Conservation (phyloP, 2,797 vertebrate species). For the Pangasius sanitwongsei region DNA sequence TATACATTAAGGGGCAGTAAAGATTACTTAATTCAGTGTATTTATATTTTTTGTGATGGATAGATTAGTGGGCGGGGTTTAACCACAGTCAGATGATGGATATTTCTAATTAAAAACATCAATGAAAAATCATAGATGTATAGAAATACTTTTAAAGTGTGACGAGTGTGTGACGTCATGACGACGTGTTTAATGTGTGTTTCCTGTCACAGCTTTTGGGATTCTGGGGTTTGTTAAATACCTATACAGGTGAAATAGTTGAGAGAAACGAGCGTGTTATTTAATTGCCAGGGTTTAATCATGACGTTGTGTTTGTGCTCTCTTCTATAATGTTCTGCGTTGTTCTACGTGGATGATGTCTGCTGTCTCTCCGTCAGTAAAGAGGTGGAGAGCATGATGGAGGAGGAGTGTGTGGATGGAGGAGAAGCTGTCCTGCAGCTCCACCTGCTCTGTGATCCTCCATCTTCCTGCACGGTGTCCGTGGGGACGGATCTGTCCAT, state of each 20-base stretch:
- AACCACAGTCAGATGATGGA: neutral
- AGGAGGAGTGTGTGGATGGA: slow-evolving; percentile 14
- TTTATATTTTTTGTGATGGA: no score
- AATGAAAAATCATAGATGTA: neutral
- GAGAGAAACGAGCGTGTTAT: neutral
- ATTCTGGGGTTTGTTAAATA: no score
- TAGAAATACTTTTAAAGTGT: neutral
- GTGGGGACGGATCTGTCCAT: slow-evolving; percentile 49
- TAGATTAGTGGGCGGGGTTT: neutral
- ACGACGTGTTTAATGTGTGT: neutral
- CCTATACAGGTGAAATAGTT: no score
- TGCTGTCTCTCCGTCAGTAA: neutral
- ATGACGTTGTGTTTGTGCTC: neutral
- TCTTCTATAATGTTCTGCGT: neutral
- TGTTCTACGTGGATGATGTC: neutral
- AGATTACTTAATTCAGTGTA: neutral
- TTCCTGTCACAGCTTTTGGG: no score
- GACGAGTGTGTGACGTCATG: neutral
- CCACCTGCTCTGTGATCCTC: neutral
- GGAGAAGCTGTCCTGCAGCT: slow-evolving; percentile 30
- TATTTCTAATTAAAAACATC: neutral
- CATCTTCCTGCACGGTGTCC: slow-evolving; percentile 11
- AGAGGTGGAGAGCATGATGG: neutral
- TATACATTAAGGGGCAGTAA: neutral
- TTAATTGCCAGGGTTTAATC: no score